phyloP scores from a whole-genome alignment of 2,888 invertebrate genomes.

The Eilema sororculum region DNA sequence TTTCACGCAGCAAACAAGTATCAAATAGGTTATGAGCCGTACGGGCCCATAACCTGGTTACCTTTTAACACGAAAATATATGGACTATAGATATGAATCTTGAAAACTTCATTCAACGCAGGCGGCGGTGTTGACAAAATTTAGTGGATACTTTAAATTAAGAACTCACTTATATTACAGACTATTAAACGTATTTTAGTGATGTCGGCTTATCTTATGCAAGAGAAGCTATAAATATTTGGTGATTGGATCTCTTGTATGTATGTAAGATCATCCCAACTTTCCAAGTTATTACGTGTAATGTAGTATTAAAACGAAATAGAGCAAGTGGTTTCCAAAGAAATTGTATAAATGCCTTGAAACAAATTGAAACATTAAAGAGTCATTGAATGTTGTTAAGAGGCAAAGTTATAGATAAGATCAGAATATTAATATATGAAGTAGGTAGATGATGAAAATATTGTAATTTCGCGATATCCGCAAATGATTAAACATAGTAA shows the following conservation, averaged over 20 bases:
- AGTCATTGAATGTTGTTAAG: neutral
- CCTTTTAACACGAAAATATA: too few relatives aligned
- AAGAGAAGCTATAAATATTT: neutral
- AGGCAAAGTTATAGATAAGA: neutral
- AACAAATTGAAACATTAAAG: constrained; percentile 2
- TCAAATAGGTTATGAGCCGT: neutral
- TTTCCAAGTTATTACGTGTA: neutral
- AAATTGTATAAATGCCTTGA: neutral
- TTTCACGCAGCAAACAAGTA: neutral
- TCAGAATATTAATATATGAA: neutral
- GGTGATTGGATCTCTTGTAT: neutral
- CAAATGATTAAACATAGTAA: too few relatives aligned
- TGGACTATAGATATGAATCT: neutral
- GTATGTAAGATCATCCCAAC: neutral
- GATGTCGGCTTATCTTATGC: neutral
- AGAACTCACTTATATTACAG: neutral
- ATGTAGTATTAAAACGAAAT: neutral
- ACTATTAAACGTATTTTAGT: neutral
- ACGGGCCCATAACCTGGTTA: neutral
- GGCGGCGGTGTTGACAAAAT: neutral
- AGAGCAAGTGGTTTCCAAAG: neutral
- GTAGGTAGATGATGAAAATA: too few relatives aligned
- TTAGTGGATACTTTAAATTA: neutral
- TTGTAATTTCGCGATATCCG: too few relatives aligned
- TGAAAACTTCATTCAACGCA: neutral